Percentiles rank a stretch among this genome's conserved stretches.
phyloP scores from a whole-genome alignment of 2,113 vertebrate species.

The Prionailurus viverrinus region DNA sequence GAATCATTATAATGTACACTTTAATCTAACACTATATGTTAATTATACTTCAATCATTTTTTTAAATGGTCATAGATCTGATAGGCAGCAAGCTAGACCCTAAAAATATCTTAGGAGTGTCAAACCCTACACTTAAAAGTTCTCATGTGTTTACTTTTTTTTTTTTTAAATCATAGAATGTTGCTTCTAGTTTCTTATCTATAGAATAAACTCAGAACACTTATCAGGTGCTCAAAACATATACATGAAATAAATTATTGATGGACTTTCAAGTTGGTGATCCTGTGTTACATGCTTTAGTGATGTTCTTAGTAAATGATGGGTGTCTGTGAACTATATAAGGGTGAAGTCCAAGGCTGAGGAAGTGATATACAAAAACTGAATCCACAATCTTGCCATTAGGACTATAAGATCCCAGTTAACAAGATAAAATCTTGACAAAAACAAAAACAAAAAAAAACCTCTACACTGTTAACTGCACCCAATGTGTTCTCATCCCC shows the following conservation, averaged over 20 bases:
- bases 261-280: background rate
- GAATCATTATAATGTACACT: background rate
- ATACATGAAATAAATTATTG: conserved; percentile 8
- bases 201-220: background rate
- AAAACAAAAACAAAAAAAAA: background rate
- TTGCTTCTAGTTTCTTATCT: background rate
- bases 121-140: background rate
- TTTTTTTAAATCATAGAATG: background rate
- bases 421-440: background rate
- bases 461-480: background rate
- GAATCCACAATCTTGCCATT: background rate
- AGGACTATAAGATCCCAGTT: background rate
- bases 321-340: background rate
- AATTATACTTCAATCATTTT: background rate
- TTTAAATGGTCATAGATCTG: background rate
- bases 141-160: background rate
- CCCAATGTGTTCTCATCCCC: background rate
- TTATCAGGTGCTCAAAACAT: background rate
- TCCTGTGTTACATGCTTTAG: background rate
- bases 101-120: background rate
- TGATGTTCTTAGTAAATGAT: background rate
- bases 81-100: background rate
- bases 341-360: background rate
- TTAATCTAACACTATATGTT: background rate
- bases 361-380: background rate